These are phyloP conservation scores for Spicauda simplicius DNA, from an alignment of 2,888 invertebrate genomes.

Conservation along the genomic window DNA sequence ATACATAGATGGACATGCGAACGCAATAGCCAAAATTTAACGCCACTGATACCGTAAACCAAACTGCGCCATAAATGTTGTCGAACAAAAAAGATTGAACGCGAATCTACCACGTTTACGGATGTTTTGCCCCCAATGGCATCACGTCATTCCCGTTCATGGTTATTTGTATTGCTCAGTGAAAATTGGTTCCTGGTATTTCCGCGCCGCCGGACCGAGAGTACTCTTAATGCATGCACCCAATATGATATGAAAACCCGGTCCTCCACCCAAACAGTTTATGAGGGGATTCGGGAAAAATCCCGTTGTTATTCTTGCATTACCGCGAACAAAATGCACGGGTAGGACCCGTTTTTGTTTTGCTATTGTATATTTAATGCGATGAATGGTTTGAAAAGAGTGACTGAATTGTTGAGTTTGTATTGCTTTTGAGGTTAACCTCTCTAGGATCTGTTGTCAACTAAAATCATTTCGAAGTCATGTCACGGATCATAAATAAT, in stretches of 20 bases:
- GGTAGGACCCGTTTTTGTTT: constrained; percentile 60
- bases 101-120: constrained; percentile 20
- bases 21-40: not conserved
- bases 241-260: constrained; percentile 56
- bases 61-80: constrained; percentile 1
- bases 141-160: constrained; percentile 14
- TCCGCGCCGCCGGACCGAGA: constrained; percentile 53
- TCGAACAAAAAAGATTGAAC: not conserved
- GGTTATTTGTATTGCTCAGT: constrained; percentile 35
- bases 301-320: constrained; percentile 66
- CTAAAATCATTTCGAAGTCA: not conserved
- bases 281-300: constrained; percentile 59
- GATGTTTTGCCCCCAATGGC: constrained; percentile 23
- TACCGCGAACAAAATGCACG: constrained; percentile 63
- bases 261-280: constrained; percentile 60
- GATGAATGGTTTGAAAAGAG: constrained; percentile 43
- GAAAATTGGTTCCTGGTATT: constrained; percentile 61
- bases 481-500: not conserved
- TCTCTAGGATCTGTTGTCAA: constrained; percentile 2
- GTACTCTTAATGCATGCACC: constrained; percentile 56
- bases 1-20: not conserved
- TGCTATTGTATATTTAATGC: constrained; percentile 55
- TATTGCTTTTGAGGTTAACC: not conserved
- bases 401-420: constrained; percentile 27
- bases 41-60: not conserved